Base-by-base conservation (phyloP, 92 coral and sea anemone species). In the Palythoa heliodiscus region DNA sequence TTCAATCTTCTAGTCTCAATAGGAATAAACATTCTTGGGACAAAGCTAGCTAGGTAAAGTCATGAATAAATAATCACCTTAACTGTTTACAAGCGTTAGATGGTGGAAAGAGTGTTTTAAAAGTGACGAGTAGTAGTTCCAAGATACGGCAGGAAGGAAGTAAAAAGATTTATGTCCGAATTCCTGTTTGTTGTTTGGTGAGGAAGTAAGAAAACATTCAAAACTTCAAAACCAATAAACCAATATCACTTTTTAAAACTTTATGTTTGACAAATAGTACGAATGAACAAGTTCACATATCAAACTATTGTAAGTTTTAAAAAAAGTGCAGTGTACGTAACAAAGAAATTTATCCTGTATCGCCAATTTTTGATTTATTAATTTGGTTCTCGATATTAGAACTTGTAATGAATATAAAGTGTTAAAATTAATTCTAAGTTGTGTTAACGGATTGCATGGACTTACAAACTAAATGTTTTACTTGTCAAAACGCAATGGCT, bases 51-150 rank as follows among this genome's bases (percentile, higher is more conserved):
- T 13, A 17, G 76, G 53, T 14, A 7, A 75, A 11, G 64, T 53
- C 66, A 75, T 75, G 53, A 75, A 75, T 75, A 75, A 75, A 12
- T 52, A 75, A 75, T 52, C 1, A 52, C 60, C 58, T 52, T 0
- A 53, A 57, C 43, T 75, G 22, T 75, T 75, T 52, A 52, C 81
- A 75, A 9, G 52, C 13, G 80, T 52, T 52, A 17, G 35, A 3
- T 23, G n/a, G 9, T 55, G 19, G 19, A 12, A n/a, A 63, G 25
- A 63, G 19, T 19, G 11, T 63, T 17, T n/a, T 63, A 19, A 19
- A 19, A 43, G 50, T 43, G 50, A 43, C 4, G 50, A 43, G 7
- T 63, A 19, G 22, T 24, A 63, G 69, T 23, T 63, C 9, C 10
- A 19, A 19, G 11, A 19, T 19, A 55, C 11, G 19, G 25, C 69